These are phyloP conservation scores for Allacma fusca DNA, from an alignment of 2,888 invertebrate genomes.

Conservation along the genomic window DNA sequence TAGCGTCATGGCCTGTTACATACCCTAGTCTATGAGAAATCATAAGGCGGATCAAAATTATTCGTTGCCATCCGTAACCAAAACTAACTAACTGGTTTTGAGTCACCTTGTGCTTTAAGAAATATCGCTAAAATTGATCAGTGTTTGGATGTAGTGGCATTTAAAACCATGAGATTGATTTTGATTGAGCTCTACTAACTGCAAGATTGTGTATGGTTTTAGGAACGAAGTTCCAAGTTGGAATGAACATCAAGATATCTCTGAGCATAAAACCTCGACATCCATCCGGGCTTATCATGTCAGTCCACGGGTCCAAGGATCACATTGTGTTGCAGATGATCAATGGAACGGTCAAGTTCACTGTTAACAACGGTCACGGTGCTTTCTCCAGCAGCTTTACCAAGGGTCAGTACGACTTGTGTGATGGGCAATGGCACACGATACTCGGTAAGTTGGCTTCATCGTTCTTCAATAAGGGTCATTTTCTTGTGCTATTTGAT, in stretches of 20 bases:
- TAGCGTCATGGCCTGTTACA: too few species aligned
- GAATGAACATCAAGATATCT: conserved; percentile 77
- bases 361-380: conserved; percentile 84
- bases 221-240: conserved; percentile 74
- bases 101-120: too few species aligned
- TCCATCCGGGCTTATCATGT: conserved; percentile 82
- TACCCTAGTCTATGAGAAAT: too few species aligned
- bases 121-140: too few species aligned
- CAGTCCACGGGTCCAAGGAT: conserved; percentile 83
- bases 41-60: too few species aligned
- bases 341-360: conserved; percentile 80
- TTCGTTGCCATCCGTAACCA: too few species aligned
- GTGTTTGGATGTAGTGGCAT: too few species aligned
- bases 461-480: neutral
- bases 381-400: conserved; percentile 76
- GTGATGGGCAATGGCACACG: conserved; percentile 95
- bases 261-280: conserved; percentile 88
- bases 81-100: too few species aligned
- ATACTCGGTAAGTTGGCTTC: conserved; percentile 69
- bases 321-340: conserved; percentile 87
- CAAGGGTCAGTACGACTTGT: conserved; percentile 74
- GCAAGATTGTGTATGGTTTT: too few species aligned
- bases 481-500: neutral
- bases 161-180: too few species aligned
- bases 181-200: too few species aligned